phyloP scores from a whole-genome alignment of 2,797 vertebrate genomes.

The Diceros bicornis region DNA sequence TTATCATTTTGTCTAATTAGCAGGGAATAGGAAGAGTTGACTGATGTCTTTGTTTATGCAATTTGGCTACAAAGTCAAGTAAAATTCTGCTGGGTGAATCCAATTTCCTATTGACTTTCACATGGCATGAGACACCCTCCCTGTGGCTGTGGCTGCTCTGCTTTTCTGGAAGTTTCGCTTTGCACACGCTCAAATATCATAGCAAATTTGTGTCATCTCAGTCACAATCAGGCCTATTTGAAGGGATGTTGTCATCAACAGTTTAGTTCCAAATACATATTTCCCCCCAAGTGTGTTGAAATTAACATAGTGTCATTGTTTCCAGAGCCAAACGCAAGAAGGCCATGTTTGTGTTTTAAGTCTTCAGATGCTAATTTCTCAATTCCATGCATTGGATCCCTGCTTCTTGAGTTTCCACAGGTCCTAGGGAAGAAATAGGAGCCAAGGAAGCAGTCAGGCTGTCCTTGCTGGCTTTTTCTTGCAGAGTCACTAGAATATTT shows the following conservation, averaged over 20 bases:
- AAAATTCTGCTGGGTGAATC: slow-evolving; percentile 27
- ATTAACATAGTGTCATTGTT: slow-evolving; percentile 51
- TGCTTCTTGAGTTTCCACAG: not conserved
- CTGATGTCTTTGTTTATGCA: slow-evolving; percentile 54
- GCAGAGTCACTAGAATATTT: slow-evolving; percentile 44
- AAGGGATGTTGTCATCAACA: not conserved
- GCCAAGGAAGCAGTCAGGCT: not conserved
- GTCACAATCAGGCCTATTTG: slow-evolving; percentile 37
- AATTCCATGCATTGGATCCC: not conserved
- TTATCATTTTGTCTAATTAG: slow-evolving; percentile 57
- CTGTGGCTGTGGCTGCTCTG: not conserved
- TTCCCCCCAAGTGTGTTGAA: not conserved
- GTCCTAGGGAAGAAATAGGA: not conserved
- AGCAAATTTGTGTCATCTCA: slow-evolving; percentile 69
- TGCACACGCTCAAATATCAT: slow-evolving; percentile 42
- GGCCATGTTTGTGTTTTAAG: not conserved
- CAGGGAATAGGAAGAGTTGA: slow-evolving; percentile 54
- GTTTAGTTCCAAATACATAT: slow-evolving; percentile 61
- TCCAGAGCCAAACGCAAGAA: slow-evolving; percentile 27
- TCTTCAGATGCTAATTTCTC: slow-evolving; percentile 20
- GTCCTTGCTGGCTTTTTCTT: not conserved
- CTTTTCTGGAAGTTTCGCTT: slow-evolving; percentile 67
- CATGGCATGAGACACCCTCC: not conserved
- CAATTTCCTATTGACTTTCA: slow-evolving; percentile 48
- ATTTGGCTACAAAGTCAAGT: slow-evolving; percentile 50